These are phyloP conservation scores for Mastomys natalensis DNA, from an alignment of 2,113 vertebrate species.

Conservation along the genomic window DNA sequence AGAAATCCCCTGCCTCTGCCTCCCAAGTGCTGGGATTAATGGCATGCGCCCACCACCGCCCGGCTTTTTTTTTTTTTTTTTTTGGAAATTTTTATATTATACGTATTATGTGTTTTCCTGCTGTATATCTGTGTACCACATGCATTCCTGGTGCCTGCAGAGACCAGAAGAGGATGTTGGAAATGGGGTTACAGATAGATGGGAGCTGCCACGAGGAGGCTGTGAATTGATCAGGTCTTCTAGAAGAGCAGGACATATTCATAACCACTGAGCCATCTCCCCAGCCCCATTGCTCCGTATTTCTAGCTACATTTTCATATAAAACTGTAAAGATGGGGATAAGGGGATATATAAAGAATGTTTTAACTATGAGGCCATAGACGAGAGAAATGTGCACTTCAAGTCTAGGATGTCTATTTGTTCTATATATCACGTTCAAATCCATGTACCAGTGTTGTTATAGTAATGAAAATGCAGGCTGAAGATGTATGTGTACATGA, in stretches of 20 bases:
- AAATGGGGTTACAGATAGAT: neutral
- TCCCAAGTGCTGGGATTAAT: no score
- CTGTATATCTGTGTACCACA: neutral
- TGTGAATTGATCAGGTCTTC: neutral
- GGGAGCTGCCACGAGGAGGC: neutral
- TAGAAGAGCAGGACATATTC: neutral
- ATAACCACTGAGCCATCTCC: neutral
- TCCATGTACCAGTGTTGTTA: neutral
- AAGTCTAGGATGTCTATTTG: neutral
- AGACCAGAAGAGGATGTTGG: no score
- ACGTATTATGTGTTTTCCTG: neutral
- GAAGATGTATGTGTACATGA: neutral
- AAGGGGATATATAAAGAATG: neutral
- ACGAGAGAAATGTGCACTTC: neutral
- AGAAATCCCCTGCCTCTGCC: no score
- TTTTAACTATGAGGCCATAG: neutral
- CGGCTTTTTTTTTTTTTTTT: no score
- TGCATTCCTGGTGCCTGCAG: neutral
- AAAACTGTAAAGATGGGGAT: neutral
- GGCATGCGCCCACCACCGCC: no score
- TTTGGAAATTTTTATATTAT: neutral
- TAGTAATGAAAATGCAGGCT: neutral
- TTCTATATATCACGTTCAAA: neutral
- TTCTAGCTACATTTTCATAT: slow-evolving; percentile 31
- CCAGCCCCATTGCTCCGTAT: neutral